These are phyloP conservation scores for Nemotelus pantherinus DNA, from an alignment of 2,888 invertebrate genomes.

Conservation along the genomic window DNA sequence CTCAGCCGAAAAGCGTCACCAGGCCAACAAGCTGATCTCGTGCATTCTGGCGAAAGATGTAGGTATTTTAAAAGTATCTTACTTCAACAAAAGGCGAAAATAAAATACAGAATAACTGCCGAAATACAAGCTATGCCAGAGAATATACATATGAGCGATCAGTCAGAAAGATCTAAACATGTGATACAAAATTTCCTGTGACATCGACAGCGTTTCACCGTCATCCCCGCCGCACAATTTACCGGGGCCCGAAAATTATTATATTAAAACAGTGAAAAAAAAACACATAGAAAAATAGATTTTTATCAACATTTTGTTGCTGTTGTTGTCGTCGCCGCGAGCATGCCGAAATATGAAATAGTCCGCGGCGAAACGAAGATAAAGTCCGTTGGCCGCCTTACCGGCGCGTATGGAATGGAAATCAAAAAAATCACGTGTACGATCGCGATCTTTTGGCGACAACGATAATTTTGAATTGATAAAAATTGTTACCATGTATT, in stretches of 20 bases:
- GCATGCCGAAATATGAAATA: too few relatives aligned
- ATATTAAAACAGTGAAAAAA: too few relatives aligned
- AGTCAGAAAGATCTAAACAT: constrained; percentile 9
- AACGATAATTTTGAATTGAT: not conserved
- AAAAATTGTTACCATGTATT: not conserved
- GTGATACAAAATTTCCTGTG: constrained; percentile 4
- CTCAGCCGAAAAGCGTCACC: not conserved
- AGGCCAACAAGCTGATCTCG: not conserved
- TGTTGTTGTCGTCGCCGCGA: not conserved
- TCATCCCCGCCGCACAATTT: not conserved
- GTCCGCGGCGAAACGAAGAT: too few relatives aligned
- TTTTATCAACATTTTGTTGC: constrained; percentile 2
- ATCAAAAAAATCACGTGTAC: not conserved
- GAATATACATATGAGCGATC: not conserved
- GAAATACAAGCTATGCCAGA: not conserved
- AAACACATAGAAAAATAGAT: not conserved
- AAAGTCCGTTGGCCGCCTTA: too few relatives aligned
- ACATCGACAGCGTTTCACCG: not conserved
- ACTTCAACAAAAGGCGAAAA: not conserved
- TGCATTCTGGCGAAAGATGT: not conserved
- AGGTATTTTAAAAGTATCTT: not conserved
- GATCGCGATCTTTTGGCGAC: not conserved
- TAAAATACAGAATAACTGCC: not conserved
- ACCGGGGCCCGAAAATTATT: not conserved
- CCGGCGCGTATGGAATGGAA: not conserved